phyloP scores from a whole-genome alignment of 2,888 invertebrate genomes.

The Standfussiana lucernea region DNA sequence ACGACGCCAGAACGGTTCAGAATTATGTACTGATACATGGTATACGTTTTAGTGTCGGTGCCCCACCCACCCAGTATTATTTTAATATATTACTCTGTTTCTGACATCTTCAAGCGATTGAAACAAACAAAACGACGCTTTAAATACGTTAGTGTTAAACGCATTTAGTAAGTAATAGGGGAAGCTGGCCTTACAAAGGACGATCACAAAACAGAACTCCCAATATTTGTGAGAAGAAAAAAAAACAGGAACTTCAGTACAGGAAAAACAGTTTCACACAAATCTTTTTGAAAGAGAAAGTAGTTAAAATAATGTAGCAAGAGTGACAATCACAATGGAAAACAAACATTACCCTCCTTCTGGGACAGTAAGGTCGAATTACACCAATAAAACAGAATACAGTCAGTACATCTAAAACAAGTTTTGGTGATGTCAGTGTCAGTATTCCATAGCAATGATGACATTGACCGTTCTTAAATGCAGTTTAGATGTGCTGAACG shows the following conservation, averaged over 20 bases:
- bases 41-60: no score
- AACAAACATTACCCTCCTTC: neutral
- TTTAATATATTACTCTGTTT: neutral
- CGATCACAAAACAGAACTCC: conserved; percentile 2
- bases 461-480: neutral
- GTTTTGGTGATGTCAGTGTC: neutral
- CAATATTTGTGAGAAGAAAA: neutral
- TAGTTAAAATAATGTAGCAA: neutral
- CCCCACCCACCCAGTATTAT: no score
- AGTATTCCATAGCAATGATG: neutral
- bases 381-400: neutral
- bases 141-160: neutral
- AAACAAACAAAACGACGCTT: neutral
- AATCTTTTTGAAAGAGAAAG: neutral
- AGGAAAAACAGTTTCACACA: neutral
- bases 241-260: neutral
- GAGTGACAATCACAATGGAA: conserved; percentile 2
- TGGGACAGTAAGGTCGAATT: neutral
- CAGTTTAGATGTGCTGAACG: neutral
- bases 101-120: neutral
- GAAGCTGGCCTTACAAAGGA: neutral
- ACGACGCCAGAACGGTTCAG: no score
- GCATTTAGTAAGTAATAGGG: neutral
- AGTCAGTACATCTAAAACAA: neutral
- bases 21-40: no score